phyloP scores from a whole-genome alignment of 2,113 vertebrate species.

The Xiphophorus maculatus region DNA sequence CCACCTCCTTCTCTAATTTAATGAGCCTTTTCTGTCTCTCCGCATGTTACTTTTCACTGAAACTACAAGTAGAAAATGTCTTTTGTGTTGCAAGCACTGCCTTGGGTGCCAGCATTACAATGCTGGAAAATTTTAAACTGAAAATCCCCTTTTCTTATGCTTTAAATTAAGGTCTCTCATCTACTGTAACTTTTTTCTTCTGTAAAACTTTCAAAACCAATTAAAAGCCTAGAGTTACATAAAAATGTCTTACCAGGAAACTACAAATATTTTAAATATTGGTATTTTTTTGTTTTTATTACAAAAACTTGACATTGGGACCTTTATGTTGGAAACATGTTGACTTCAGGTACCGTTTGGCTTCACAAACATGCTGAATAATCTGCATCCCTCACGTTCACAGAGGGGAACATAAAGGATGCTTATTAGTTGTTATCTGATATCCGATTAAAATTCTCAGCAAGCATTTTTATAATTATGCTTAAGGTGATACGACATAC shows the following conservation, averaged over 20 bases:
- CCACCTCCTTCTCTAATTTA: constrained; percentile 3
- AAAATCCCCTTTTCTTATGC: background rate
- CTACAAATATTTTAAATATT: too few species aligned
- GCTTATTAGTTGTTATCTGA: constrained; percentile 23
- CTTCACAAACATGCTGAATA: constrained; percentile 13
- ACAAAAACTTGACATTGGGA: background rate
- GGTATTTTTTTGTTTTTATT: background rate
- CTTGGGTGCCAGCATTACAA: background rate
- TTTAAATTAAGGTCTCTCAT: constrained; percentile 17
- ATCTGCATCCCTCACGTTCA: background rate
- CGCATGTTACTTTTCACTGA: constrained; percentile 32
- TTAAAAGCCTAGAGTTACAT: constrained; percentile 26
- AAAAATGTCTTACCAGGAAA: constrained; percentile 25
- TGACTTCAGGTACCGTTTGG: background rate
- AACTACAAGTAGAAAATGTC: constrained; percentile 37
- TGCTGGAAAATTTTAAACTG: constrained; percentile 3
- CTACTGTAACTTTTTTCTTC: background rate
- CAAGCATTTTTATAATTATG: constrained; percentile 22
- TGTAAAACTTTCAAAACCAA: constrained; percentile 29
- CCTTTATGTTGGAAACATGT: background rate
- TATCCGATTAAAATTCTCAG: constrained; percentile 12
- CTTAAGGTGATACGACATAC: constrained; percentile 9
- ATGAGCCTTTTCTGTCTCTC: constrained; percentile 19
- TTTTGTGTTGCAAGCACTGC: constrained; percentile 5
- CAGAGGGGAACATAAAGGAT: background rate